Conservation (phyloP, 2,888 invertebrate species). For the Aspidiotus rigidus region DNA sequence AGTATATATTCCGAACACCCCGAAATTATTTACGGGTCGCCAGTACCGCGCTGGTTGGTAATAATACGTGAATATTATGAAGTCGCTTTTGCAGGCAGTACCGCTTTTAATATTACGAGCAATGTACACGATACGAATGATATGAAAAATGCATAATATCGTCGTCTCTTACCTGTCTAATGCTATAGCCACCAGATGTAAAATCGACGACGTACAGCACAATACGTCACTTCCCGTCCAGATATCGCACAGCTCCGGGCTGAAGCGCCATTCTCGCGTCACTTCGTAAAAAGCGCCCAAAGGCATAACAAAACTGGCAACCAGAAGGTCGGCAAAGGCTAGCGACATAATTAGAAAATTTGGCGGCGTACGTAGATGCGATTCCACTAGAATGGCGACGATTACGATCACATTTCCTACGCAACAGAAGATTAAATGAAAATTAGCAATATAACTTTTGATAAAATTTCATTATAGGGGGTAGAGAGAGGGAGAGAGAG, state of each 20-base stretch:
- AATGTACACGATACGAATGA: too few relatives aligned
- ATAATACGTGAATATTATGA: too few relatives aligned
- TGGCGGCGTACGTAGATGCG: slow-evolving; percentile 76
- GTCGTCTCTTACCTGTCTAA: slow-evolving; percentile 57
- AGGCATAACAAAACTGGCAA: slow-evolving; percentile 73
- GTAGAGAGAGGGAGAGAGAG: not conserved
- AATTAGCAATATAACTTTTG: not conserved
- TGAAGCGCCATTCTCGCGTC: slow-evolving; percentile 73
- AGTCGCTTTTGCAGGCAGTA: too few relatives aligned
- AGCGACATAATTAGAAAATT: slow-evolving; percentile 83
- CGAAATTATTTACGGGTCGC: too few relatives aligned
- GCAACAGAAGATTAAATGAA: slow-evolving; percentile 39
- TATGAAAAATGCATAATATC: not conserved
- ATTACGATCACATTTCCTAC: slow-evolving; percentile 90
- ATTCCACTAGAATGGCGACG: slow-evolving; percentile 78
- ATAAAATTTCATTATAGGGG: not conserved
- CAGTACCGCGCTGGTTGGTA: too few relatives aligned
- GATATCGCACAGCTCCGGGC: slow-evolving; percentile 80
- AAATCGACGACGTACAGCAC: slow-evolving; percentile 75
- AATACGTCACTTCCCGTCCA: slow-evolving; percentile 88
- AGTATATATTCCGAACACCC: too few relatives aligned
- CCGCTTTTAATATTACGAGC: too few relatives aligned
- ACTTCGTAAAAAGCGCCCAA: slow-evolving; percentile 61
- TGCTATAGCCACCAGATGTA: slow-evolving; percentile 72
- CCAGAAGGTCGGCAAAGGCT: slow-evolving; percentile 84